A percentile compares a stretch with the other conserved stretches of the same genome.
Conservation (phyloP, 2,113 vertebrate species). For the Gymnorhina tibicen region DNA sequence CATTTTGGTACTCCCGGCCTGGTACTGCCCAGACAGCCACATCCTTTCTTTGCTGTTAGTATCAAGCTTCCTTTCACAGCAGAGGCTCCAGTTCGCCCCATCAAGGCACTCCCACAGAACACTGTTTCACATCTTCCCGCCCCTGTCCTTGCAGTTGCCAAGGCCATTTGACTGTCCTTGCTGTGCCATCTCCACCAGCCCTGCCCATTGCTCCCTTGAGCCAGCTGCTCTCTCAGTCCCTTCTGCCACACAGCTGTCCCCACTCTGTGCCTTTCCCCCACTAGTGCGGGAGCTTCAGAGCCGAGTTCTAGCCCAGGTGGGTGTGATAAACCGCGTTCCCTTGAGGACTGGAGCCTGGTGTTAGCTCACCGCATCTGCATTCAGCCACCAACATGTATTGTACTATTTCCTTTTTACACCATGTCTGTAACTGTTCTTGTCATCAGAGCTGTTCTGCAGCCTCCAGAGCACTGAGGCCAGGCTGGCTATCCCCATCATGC, state of each 20-base stretch:
- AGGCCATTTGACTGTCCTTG: background rate
- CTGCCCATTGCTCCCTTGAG: background rate
- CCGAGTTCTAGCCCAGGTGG: background rate
- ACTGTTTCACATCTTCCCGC: background rate
- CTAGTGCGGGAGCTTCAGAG: background rate
- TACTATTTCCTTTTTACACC: background rate
- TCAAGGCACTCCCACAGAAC: background rate
- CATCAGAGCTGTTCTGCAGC: background rate
- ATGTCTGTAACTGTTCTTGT: background rate
- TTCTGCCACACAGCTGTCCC: background rate
- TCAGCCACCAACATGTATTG: background rate
- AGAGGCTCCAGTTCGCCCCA: rapidly evolving
- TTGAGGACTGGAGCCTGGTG: background rate
- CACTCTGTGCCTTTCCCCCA: rapidly evolving
- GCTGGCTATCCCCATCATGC: background rate
- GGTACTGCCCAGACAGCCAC: background rate
- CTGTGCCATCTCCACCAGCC: background rate
- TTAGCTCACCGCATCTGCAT: background rate
- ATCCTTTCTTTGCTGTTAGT: background rate
- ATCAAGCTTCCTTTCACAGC: background rate
- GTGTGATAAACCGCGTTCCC: rapidly evolving
- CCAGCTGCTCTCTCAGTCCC: background rate
- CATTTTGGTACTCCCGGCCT: background rate
- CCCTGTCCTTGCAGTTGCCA: background rate
- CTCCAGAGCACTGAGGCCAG: background rate